Conservation (phyloP, 2,888 invertebrate genomes). For the Cacoxenus indagator region DNA sequence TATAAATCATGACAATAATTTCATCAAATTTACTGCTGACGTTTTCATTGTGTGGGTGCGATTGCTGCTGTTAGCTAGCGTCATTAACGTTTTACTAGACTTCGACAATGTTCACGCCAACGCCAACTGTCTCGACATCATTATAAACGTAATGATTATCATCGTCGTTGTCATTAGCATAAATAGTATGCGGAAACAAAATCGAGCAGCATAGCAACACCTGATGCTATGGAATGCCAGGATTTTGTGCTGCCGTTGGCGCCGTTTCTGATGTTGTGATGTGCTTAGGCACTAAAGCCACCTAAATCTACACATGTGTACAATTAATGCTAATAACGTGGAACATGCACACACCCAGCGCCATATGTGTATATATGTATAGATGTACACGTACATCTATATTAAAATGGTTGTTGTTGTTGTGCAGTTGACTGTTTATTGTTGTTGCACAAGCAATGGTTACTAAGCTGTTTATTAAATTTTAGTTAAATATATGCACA, state of each 20-base stretch:
- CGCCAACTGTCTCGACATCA: neutral
- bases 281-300: conserved; percentile 45
- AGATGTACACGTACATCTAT: too few species aligned
- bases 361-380: too few species aligned
- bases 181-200: neutral
- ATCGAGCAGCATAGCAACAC: neutral
- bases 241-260: too few species aligned
- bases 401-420: too few species aligned
- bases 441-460: too few species aligned
- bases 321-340: conserved; percentile 52
- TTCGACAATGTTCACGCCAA: neutral
- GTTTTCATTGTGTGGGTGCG: neutral
- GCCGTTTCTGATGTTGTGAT: conserved; percentile 6
- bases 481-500: too few species aligned
- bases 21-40: conserved; percentile 38
- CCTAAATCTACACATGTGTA: conserved; percentile 51
- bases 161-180: neutral
- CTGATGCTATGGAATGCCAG: too few species aligned
- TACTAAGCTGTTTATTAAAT: too few species aligned
- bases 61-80: neutral
- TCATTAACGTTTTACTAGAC: neutral
- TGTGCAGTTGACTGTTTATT: too few species aligned
- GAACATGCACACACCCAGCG: neutral
- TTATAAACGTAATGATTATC: neutral
- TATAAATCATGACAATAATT: conserved; percentile 40